Evolutionary conservation across 2,113 vertebrate genomes (phyloP).

Genomic region (Mola mola): DNA sequence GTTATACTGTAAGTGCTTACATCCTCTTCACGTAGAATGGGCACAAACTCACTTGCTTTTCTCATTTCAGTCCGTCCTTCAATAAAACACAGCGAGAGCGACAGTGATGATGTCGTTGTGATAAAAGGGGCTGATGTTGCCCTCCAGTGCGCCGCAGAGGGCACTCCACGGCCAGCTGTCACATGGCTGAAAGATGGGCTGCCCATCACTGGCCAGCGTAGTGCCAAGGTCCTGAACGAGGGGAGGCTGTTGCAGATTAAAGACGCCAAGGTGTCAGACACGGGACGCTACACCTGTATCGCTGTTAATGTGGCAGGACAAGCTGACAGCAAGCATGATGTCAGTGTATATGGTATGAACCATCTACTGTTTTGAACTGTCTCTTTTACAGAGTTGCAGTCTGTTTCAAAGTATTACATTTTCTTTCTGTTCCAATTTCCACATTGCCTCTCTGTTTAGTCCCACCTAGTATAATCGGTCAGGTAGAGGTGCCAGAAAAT

Average conservation of each 20-base stretch:
- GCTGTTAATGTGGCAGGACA: slow-evolving; percentile 92
- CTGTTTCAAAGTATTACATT: not conserved
- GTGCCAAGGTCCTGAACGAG: slow-evolving; percentile 76
- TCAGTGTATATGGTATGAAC: slow-evolving; percentile 90
- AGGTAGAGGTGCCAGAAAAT: slow-evolving; percentile 84
- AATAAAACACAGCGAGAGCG: slow-evolving; percentile 76
- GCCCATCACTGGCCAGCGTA: slow-evolving; percentile 71
- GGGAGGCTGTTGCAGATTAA: slow-evolving; percentile 85
- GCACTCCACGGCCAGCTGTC: slow-evolving; percentile 86
- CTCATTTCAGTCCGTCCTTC: slow-evolving; percentile 85
- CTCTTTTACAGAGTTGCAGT: not conserved
- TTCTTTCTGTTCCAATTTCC: not conserved
- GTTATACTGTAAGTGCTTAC: not conserved
- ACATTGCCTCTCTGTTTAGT: slow-evolving; percentile 73
- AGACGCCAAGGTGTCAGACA: slow-evolving; percentile 84
- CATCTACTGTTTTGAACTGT: not conserved
- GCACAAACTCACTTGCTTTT: slow-evolving; percentile 28
- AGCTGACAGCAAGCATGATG: slow-evolving; percentile 88
- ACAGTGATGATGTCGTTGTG: slow-evolving; percentile 75
- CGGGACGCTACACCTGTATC: slow-evolving; percentile 91
- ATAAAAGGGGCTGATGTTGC: slow-evolving; percentile 83
- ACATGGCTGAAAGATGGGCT: slow-evolving; percentile 92
- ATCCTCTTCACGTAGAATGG: not conserved
- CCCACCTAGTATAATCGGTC: slow-evolving; percentile 87
- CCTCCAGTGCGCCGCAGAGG: slow-evolving; percentile 87